A percentile compares a stretch with the other conserved stretches of the same genome.
These are phyloP conservation scores for Epinotia nisella DNA, from an alignment of 2,888 invertebrate genomes.

Conservation along the genomic window DNA sequence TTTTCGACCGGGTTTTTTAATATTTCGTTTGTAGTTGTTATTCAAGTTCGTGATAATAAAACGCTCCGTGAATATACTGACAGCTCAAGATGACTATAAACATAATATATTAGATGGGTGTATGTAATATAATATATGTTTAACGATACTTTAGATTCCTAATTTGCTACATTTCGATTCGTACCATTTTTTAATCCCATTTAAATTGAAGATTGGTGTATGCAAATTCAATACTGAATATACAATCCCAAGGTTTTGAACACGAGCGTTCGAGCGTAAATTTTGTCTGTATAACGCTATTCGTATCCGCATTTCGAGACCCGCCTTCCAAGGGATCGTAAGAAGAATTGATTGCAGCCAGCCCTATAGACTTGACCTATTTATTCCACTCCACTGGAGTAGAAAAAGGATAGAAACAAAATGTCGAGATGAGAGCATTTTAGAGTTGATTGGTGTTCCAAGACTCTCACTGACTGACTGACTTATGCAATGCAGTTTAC, in stretches of 20 bases:
- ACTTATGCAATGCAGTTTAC: no score
- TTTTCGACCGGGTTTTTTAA: neutral
- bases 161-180: no score
- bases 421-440: slow-evolving; percentile 15
- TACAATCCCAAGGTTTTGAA: neutral
- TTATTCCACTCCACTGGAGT: slow-evolving; percentile 9
- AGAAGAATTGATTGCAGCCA: slow-evolving; percentile 1
- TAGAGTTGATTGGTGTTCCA: slow-evolving; percentile 16
- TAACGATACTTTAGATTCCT: no score
- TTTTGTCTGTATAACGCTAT: neutral
- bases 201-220: neutral
- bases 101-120: no score
- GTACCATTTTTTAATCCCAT: neutral
- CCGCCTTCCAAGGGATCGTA: neutral
- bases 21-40: neutral
- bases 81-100: no score
- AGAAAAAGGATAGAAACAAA: slow-evolving; percentile 18
- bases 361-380: slow-evolving; percentile 23
- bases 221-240: slow-evolving; percentile 6
- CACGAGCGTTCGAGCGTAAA: neutral
- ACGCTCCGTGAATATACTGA: no score
- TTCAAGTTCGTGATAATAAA: neutral
- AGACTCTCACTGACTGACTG: neutral
- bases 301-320: neutral
- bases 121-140: no score